phyloP scores from a whole-genome alignment of 2,797 vertebrate species.

The Chelidonichthys spinosus region DNA sequence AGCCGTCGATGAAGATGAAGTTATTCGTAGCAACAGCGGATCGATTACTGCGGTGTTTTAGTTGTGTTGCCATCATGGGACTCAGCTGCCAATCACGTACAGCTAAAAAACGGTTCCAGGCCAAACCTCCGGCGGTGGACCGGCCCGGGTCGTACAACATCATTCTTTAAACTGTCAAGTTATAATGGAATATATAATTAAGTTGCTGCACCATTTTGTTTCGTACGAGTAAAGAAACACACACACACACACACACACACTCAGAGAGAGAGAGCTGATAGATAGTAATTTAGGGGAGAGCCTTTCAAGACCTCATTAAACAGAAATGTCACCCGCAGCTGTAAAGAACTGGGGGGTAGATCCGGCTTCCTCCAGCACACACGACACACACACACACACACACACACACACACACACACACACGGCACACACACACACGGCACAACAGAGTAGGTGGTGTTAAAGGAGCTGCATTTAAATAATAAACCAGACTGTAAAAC shows the following conservation, averaged over 20 bases:
- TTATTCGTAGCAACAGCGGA: too few relatives aligned
- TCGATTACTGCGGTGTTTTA: too few relatives aligned
- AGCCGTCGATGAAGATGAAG: too few relatives aligned
- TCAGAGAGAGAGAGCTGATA: slow-evolving; percentile 55
- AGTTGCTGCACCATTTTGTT: not conserved
- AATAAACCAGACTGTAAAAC: slow-evolving; percentile 41
- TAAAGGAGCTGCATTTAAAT: slow-evolving; percentile 50
- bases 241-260: slow-evolving; percentile 12
- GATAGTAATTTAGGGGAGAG: slow-evolving; percentile 78
- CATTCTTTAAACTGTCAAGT: not conserved
- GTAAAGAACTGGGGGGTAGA: slow-evolving; percentile 66
- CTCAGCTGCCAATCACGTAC: too few relatives aligned
- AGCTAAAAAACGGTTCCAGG: too few relatives aligned
- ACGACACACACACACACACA: slow-evolving; percentile 20
- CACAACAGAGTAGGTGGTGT: slow-evolving; percentile 54
- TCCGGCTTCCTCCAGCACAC: slow-evolving; percentile 60
- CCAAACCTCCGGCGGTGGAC: too few relatives aligned
- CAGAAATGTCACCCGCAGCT: slow-evolving; percentile 77
- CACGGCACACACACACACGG: slow-evolving; percentile 13
- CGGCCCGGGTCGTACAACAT: not conserved
- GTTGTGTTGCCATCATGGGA: too few relatives aligned
- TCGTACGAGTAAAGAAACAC: not conserved
- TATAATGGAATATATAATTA: not conserved
- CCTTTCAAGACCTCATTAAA: slow-evolving; percentile 79
- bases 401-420: slow-evolving; percentile 13